Evolutionary conservation across 37 sponge, comb jelly and placozoan genomes (phyloP), one percentile per base, ranked within the genome.

Genomic region (Chondrilla cf. caribensis): DNA sequence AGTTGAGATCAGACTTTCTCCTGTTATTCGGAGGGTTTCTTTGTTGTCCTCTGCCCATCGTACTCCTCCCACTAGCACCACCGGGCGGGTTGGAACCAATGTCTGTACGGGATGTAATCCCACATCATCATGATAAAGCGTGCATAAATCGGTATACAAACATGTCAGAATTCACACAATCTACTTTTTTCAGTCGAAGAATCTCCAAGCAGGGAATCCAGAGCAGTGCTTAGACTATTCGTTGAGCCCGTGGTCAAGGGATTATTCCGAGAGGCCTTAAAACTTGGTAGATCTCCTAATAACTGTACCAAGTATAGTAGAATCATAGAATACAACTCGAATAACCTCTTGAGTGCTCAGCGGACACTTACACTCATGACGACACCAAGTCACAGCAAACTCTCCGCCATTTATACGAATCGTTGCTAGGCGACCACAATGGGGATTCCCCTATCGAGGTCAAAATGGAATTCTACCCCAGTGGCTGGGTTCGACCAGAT

Each of bases 381-480:
- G 29, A 4, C 29, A 15, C 17, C 57, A 19, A 19, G 11, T 11
- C 11, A 55, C 57, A 17, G 17, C 57, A 55, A 55, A 55, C 17
- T 17, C 11, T 35, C 41, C 76, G 76, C 76, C 76, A 73, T 73
- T 73, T 40, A 73, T 38, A 43, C n/a, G n/a, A 42, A 39, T 2
- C 2, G 21, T 73, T 73, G 76, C 76, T 73, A 73, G 19, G 76
- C 41, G 18, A 73, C 76, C 38, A 15, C n/a, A n/a, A n/a, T n/a
- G 70, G 70, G 70, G 32, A n/a, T 68, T 68, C 70, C 70, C 70
- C 70, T 14, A n/a, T 43, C 36, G 3, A 7, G 24, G n/a, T n/a
- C n/a, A 73, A 22, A 39, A 73, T 73, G 76, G 76, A 73, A 17
- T 24, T 73, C 44, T 73, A 73, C 7, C 76, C 76, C 24, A 73